These are phyloP conservation scores for Tetraneura akinire DNA, from an alignment of 1,140 invertebrate genomes.

Conservation along the genomic window DNA sequence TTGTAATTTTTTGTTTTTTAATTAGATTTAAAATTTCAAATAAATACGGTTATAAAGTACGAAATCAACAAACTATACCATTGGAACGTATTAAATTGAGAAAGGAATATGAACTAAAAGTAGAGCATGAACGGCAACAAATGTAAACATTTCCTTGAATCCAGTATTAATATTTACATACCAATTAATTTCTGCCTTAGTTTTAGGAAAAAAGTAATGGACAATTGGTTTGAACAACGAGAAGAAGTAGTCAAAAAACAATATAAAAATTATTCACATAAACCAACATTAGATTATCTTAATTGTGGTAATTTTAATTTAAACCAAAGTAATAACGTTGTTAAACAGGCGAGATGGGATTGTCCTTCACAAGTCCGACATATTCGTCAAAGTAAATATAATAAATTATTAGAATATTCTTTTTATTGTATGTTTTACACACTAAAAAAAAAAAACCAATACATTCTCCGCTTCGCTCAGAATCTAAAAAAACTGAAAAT, in stretches of 20 bases:
- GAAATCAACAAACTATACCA: neutral
- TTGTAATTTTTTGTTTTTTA: neutral
- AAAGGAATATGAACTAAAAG: slow-evolving; percentile 37
- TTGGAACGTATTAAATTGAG: slow-evolving; percentile 3
- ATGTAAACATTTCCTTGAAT: neutral
- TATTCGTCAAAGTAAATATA: slow-evolving; percentile 13
- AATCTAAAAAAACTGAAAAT: too few relatives aligned
- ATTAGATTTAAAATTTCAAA: slow-evolving; percentile 14
- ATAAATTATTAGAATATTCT: neutral
- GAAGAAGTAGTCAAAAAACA: neutral
- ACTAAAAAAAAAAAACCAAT: too few relatives aligned
- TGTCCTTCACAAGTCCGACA: neutral
- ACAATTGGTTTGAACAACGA: neutral
- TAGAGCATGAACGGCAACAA: slow-evolving; percentile 9
- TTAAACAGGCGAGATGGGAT: neutral
- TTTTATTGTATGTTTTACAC: too few relatives aligned
- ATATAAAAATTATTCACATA: neutral
- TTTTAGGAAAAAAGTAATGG: slow-evolving; percentile 36
- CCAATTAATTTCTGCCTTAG: neutral
- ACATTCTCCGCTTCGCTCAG: too few relatives aligned
- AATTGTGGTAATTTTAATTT: neutral
- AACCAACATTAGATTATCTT: neutral
- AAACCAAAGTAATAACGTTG: neutral
- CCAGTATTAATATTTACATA: neutral
- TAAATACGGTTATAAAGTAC: slow-evolving; percentile 16